phyloP scores from a whole-genome alignment of 2,888 invertebrate genomes.

The Scelioninae gen. 1 region DNA sequence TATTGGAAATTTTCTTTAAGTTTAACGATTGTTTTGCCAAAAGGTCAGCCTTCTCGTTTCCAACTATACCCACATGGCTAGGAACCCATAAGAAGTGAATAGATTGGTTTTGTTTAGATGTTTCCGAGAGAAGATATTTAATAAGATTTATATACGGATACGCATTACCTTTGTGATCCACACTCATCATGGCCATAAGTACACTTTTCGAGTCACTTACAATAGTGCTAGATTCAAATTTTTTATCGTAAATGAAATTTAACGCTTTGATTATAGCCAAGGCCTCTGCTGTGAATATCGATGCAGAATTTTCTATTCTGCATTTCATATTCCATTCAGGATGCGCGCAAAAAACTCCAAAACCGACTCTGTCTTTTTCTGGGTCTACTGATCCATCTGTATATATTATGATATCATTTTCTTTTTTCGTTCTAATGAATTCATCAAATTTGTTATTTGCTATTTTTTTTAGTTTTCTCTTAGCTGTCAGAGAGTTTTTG shows the following conservation, averaged over 20 bases:
- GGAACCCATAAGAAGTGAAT: not conserved
- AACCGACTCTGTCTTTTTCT: not conserved
- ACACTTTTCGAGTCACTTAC: not conserved
- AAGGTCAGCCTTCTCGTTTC: not conserved
- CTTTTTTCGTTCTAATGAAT: constrained; percentile 1
- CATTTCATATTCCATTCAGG: no score
- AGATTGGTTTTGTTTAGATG: not conserved
- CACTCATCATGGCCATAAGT: not conserved
- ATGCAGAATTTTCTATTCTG: no score
- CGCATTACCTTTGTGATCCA: not conserved
- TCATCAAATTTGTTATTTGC: constrained; percentile 7
- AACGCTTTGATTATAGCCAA: not conserved
- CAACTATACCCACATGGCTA: not conserved
- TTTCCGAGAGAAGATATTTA: not conserved
- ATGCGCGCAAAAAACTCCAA: not conserved
- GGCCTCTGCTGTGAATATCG: not conserved
- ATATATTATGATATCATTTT: not conserved
- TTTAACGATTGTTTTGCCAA: not conserved
- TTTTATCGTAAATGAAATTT: not conserved
- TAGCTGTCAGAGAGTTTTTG: constrained; percentile 4
- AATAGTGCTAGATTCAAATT: not conserved
- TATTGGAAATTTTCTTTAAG: not conserved
- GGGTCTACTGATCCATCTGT: constrained; percentile 23
- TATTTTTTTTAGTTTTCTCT: not conserved
- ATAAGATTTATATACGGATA: not conserved